A percentile compares a stretch with the other conserved stretches of the same genome.
Conservation (phyloP, 2,888 invertebrate genomes). For the Trissolcus japonicus region DNA sequence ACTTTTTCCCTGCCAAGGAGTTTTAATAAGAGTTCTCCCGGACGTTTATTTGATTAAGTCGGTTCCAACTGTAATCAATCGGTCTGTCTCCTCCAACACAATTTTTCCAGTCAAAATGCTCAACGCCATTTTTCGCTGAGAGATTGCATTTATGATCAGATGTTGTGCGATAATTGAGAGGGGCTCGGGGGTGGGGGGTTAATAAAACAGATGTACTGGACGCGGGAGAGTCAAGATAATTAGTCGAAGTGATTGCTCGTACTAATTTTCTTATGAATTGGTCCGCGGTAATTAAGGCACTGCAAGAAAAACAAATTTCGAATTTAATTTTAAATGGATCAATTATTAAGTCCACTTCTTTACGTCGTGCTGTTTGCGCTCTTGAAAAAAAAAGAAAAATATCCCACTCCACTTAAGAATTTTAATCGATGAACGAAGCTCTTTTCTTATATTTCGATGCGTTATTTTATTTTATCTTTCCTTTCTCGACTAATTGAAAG, state of each 20-base stretch:
- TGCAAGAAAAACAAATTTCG: conserved; percentile 3
- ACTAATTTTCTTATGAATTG: conserved; percentile 23
- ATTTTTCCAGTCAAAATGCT: background rate
- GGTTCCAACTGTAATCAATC: conserved; percentile 15
- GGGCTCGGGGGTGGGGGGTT: too few relatives aligned
- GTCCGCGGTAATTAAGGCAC: conserved; percentile 7
- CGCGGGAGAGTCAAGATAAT: conserved; percentile 6
- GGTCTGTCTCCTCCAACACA: background rate
- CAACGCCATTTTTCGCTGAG: too few relatives aligned
- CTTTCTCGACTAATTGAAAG: too few relatives aligned
- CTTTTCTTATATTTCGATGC: too few relatives aligned
- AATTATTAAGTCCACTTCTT: conserved; percentile 4
- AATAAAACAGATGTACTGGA: background rate
- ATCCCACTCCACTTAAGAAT: too few relatives aligned
- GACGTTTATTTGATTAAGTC: conserved; percentile 23
- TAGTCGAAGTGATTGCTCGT: conserved; percentile 22
- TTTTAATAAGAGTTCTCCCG: conserved; percentile 28
- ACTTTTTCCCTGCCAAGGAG: conserved; percentile 15
- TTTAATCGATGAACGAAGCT: too few relatives aligned
- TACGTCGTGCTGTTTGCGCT: too few relatives aligned
- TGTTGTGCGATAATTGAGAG: background rate
- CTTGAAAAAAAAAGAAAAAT: too few relatives aligned
- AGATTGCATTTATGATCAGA: background rate
- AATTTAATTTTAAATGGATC: conserved; percentile 6
- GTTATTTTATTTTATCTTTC: too few relatives aligned